Percentiles rank a stretch among this genome's conserved stretches.
phyloP scores from a whole-genome alignment of 2,113 vertebrate genomes.

The Pseudorasbora parva region DNA sequence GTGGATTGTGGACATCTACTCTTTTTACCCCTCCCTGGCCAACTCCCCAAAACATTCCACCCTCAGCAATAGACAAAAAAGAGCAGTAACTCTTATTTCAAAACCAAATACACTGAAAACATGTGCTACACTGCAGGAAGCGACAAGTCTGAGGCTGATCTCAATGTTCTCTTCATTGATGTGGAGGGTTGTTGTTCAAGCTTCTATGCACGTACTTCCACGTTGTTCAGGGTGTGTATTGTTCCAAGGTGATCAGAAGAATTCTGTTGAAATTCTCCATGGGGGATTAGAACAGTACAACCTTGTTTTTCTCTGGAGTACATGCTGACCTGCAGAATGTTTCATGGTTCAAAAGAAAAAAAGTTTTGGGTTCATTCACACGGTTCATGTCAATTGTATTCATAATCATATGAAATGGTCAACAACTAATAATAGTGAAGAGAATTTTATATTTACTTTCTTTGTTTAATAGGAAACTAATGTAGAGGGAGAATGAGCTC shows the following conservation, averaged over 20 bases:
- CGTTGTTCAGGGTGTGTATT: constrained; percentile 5
- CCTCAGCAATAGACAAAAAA: not conserved
- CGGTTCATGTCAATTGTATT: not conserved
- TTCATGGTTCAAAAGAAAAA: too few relatives aligned
- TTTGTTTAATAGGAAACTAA: too few relatives aligned
- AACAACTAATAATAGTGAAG: too few relatives aligned
- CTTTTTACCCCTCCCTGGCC: not conserved
- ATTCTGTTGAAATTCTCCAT: constrained; percentile 26
- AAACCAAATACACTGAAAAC: not conserved
- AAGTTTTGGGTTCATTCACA: not conserved
- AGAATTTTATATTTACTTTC: too few relatives aligned
- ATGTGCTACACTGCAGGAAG: not conserved
- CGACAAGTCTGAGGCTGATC: not conserved
- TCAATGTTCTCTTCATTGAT: constrained; percentile 22
- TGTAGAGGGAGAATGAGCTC: too few relatives aligned
- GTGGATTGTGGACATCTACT: not conserved
- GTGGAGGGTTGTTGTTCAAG: constrained; percentile 20
- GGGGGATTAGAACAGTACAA: constrained; percentile 23
- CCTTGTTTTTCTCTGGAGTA: not conserved
- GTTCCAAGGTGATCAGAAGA: constrained; percentile 14
- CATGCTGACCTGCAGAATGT: not conserved
- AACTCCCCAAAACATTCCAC: not conserved
- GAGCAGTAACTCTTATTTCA: not conserved
- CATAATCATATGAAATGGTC: not conserved
- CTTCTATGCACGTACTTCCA: not conserved